Evolutionary conservation across 2,888 invertebrate species (phyloP).

Genomic region (Capitulum mitella): DNA sequence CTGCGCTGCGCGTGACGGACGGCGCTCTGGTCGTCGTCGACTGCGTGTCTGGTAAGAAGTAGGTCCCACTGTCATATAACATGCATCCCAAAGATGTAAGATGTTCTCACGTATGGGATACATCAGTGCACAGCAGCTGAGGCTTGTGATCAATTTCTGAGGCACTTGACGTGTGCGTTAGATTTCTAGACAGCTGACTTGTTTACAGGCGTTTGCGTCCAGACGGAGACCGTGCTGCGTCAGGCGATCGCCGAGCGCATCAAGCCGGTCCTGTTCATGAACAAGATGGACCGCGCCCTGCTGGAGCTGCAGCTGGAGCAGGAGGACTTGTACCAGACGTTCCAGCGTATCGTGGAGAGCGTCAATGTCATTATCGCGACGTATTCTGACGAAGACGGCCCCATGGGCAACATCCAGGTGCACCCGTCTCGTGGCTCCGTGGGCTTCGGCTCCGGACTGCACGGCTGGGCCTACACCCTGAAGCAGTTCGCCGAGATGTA

Average conservation of each 20-base stretch:
- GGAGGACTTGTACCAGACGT: constrained; percentile 96
- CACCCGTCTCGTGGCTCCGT: constrained; percentile 98
- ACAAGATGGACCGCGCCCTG: constrained; percentile 99
- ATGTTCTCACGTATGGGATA: no score
- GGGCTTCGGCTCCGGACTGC: constrained; percentile 98
- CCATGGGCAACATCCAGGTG: constrained; percentile 98
- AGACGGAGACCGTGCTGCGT: constrained; percentile 98
- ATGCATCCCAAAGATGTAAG: no score
- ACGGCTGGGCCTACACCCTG: constrained; percentile 99
- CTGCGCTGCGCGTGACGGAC: constrained; percentile 98
- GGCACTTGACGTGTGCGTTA: no score
- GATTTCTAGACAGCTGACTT: no score
- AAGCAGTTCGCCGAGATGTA: constrained; percentile 99
- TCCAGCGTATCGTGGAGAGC: constrained; percentile 95
- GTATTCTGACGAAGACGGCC: constrained; percentile 93
- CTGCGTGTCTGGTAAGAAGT: constrained; percentile 95
- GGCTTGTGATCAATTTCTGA: no score
- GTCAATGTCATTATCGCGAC: constrained; percentile 99
- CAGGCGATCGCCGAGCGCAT: constrained; percentile 99
- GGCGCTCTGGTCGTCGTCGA: constrained; percentile 99
- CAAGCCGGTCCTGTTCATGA: constrained; percentile 99
- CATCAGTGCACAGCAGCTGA: no score
- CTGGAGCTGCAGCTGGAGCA: constrained; percentile 92
- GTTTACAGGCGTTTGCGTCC: constrained; percentile 89
- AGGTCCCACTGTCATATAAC: no score